Conservation (phyloP, 2,797 vertebrate species). For the Silurus aristotelis region DNA sequence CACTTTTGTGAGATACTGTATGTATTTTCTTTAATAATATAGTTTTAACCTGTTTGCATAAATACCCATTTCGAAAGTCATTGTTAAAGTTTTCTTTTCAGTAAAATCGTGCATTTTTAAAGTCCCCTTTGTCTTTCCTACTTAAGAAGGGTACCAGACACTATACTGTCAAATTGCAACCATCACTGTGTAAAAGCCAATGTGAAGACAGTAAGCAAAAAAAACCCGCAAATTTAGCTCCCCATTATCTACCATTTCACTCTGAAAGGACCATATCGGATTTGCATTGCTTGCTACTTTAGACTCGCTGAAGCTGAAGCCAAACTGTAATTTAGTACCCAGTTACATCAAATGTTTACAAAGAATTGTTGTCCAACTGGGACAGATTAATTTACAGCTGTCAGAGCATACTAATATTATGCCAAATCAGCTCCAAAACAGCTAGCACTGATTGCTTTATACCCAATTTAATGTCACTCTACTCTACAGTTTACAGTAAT, state of each 20-base stretch:
- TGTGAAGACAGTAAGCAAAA: neutral
- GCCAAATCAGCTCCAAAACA: neutral
- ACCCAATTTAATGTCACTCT: slow-evolving; percentile 2
- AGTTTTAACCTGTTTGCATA: slow-evolving; percentile 3
- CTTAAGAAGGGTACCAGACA: neutral
- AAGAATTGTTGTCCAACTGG: neutral
- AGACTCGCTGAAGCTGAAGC: neutral
- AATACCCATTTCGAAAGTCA: neutral
- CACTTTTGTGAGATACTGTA: too few relatives aligned
- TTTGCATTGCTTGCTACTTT: neutral
- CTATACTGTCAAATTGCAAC: neutral
- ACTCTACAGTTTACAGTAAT: neutral
- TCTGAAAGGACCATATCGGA: neutral
- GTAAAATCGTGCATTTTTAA: neutral
- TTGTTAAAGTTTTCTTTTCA: neutral
- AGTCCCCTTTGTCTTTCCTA: neutral
- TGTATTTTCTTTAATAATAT: neutral
- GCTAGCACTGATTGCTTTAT: slow-evolving; percentile 6
- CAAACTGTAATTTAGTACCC: neutral
- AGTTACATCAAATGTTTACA: slow-evolving; percentile 29
- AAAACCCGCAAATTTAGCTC: neutral
- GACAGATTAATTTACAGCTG: slow-evolving; percentile 17
- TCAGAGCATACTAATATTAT: slow-evolving; percentile 14
- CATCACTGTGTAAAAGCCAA: neutral
- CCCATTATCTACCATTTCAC: too few relatives aligned